Conservation (phyloP, 2,888 invertebrate genomes). For the Crocallis elinguaria region DNA sequence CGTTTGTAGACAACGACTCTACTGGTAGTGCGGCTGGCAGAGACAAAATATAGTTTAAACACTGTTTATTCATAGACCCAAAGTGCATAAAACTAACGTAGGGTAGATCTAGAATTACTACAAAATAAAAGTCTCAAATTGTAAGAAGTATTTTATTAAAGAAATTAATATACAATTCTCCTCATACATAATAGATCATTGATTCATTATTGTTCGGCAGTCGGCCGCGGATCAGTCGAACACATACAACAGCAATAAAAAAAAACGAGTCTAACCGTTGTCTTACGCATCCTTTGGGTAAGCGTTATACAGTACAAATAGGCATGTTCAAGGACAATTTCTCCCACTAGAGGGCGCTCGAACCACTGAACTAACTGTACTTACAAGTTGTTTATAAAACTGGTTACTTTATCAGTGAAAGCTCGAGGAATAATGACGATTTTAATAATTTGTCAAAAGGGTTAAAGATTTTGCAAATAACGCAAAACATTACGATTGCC, state of each 20-base stretch:
- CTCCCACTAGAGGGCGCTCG: too few species aligned
- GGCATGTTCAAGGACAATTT: too few species aligned
- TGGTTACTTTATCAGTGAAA: not conserved
- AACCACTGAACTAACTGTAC: too few species aligned
- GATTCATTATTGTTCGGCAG: slow-evolving; percentile 63
- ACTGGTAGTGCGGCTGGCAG: too few species aligned
- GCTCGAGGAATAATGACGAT: not conserved
- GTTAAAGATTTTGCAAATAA: not conserved
- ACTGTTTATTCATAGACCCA: too few species aligned
- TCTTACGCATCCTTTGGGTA: slow-evolving; percentile 44
- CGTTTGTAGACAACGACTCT: too few species aligned
- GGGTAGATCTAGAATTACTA: not conserved
- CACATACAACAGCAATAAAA: slow-evolving; percentile 52
- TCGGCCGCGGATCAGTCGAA: slow-evolving; percentile 65
- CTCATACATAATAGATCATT: slow-evolving; percentile 75
- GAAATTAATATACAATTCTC: slow-evolving; percentile 83
- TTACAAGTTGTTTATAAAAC: not conserved
- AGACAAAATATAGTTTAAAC: too few species aligned
- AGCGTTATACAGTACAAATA: too few species aligned
- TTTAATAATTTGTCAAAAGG: not conserved
- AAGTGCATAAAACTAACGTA: too few species aligned
- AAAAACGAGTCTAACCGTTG: slow-evolving; percentile 34
- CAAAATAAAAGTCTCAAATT: slow-evolving; percentile 38
- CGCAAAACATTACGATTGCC: slow-evolving; percentile 42
- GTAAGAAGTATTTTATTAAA: slow-evolving; percentile 81